Base-by-base conservation (phyloP, 2,888 invertebrate genomes). In the Rhamphomyia laevipes region DNA sequence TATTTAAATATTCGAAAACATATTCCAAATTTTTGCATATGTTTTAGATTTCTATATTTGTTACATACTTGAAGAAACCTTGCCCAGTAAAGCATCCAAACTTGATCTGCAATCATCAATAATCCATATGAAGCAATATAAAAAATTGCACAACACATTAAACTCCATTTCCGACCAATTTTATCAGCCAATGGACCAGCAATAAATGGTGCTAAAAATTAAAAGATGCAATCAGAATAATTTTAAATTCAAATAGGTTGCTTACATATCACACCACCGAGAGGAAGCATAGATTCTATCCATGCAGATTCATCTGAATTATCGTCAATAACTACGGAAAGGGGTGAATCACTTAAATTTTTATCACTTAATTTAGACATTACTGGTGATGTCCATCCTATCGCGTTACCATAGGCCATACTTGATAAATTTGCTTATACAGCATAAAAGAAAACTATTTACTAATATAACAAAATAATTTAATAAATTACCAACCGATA, bases 361-460 rank as follows among this genome's bases (percentile, higher is more conserved):
- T 15, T 62, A 1, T 72, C 71, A 38, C 71, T 70, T 17, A 86
- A 69, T 57, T 77, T 76, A 0, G 81, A 78, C 17, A 80, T 69
- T 11, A 82, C 78, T 0, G 86, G 84, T 0, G 86, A 83, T 5
- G 86, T 83, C 82, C 85, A 87, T 0, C 84, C 84, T 63, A 85
- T 72, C 15, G 78, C 73, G 61, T 79, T 79, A 41, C 85, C 85
- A 35, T 78, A 78, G 53, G 79, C 78, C 53, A 83, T 73, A 47
- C 82, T 80, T 55, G 83, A 77, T 56, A 83, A 67, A 57, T 83
- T 83, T 52, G 80, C 85, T 85, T 27, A 27, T 21, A 21, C 21
- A 21, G n/a, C n/a, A n/a, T n/a, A n/a, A n/a, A n/a, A n/a, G n/a
- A n/a, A n/a, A n/a, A n/a, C n/a, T n/a, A n/a, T n/a, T n/a, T n/a